Evolutionary conservation across 2,888 invertebrate species (phyloP).

Genomic region (Napeogenes inachia): DNA sequence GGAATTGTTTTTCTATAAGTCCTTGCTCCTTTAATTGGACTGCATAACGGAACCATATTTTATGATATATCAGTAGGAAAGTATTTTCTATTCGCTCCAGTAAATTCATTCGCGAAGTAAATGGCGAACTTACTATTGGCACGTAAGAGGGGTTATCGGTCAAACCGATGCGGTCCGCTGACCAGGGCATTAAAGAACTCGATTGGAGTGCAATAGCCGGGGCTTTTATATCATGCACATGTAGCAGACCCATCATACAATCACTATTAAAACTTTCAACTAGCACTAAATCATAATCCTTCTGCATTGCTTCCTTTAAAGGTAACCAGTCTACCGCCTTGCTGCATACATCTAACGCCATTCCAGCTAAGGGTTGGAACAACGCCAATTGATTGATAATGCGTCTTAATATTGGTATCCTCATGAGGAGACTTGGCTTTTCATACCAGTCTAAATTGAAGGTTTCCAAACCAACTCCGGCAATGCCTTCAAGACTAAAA

Average conservation of each 20-base stretch:
- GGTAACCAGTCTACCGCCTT: constrained; percentile 59
- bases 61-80: constrained; percentile 47
- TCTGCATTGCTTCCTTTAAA: constrained; percentile 51
- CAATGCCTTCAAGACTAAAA: constrained; percentile 62
- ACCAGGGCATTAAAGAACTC: constrained; percentile 78
- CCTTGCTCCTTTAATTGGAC: constrained; percentile 38
- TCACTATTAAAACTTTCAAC: constrained; percentile 81
- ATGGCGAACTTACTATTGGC: constrained; percentile 73
- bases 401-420: constrained; percentile 44
- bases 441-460: constrained; percentile 54
- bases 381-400: constrained; percentile 45
- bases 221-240: constrained; percentile 69
- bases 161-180: constrained; percentile 60
- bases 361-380: constrained; percentile 50
- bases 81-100: constrained; percentile 67
- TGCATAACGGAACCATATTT: constrained; percentile 49
- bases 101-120: constrained; percentile 68
- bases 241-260: constrained; percentile 79
- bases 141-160: constrained; percentile 73
- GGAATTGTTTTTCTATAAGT: constrained; percentile 46
- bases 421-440: constrained; percentile 39
- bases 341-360: constrained; percentile 57
- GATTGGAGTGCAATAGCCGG: constrained; percentile 78
- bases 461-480: constrained; percentile 52
- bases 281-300: constrained; percentile 79